These are phyloP conservation scores for Dermolepida albohirtum DNA, from an alignment of 2,888 invertebrate genomes.

Conservation along the genomic window DNA sequence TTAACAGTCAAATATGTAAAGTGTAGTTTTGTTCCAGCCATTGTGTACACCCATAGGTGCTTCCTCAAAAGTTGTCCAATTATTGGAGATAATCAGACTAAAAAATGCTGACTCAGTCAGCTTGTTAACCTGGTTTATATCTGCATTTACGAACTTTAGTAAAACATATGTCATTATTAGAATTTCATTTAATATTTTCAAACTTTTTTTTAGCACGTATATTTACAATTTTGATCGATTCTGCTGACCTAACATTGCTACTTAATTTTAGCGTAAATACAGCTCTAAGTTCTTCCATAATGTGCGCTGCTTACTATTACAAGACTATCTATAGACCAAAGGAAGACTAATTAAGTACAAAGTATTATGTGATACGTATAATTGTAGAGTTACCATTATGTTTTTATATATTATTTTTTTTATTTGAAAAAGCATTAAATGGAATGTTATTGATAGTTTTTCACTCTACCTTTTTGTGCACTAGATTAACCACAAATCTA, in stretches of 20 bases:
- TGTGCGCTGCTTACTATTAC: conserved; percentile 77
- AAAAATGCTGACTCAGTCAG: conserved; percentile 84
- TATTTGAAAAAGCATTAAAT: neutral
- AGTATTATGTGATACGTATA: neutral
- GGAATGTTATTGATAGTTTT: no score
- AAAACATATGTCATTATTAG: conserved; percentile 59
- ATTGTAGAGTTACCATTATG: conserved; percentile 6
- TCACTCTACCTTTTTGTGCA: no score
- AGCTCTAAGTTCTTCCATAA: conserved; percentile 76
- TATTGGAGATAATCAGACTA: conserved; percentile 77
- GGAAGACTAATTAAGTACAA: neutral
- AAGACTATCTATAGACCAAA: conserved; percentile 58
- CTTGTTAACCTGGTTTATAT: conserved; percentile 83
- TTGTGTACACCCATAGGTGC: conserved; percentile 84
- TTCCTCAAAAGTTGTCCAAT: conserved; percentile 84
- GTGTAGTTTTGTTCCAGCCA: conserved; percentile 69
- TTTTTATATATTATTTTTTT: neutral
- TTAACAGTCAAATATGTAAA: neutral
- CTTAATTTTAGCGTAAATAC: conserved; percentile 81
- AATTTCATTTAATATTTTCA: neutral
- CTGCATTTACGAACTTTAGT: conserved; percentile 85
- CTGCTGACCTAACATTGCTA: conserved; percentile 78
- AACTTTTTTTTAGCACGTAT: conserved; percentile 75
- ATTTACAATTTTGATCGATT: conserved; percentile 84
- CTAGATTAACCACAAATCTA: no score